Evolutionary conservation across 2,797 vertebrate species (phyloP).

Genomic region (Lagocephalus sceleratus): DNA sequence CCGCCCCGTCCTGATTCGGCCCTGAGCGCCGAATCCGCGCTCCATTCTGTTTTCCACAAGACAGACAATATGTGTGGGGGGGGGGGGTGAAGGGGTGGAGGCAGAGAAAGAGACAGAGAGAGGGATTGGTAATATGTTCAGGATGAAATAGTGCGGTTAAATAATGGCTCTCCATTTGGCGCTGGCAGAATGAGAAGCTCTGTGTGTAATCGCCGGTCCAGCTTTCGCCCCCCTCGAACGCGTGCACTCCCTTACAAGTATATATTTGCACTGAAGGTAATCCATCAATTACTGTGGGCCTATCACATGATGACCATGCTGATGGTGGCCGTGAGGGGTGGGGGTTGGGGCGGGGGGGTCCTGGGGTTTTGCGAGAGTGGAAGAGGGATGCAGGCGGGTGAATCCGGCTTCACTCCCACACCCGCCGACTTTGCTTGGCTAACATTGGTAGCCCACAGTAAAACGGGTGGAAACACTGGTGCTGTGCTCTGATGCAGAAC

Average conservation of each 20-base stretch:
- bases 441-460: constrained; percentile 16
- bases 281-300: constrained; percentile 83
- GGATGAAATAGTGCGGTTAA: constrained; percentile 83
- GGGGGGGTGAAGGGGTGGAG: constrained; percentile 47
- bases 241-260: constrained; percentile 74
- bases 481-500: constrained; percentile 30
- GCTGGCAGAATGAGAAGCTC: constrained; percentile 67
- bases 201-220: constrained; percentile 64
- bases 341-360: constrained; percentile 37
- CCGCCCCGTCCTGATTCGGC: constrained; percentile 58
- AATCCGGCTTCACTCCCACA: constrained; percentile 29
- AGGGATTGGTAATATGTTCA: constrained; percentile 76
- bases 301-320: constrained; percentile 79
- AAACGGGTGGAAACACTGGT: constrained; percentile 26
- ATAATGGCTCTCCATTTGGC: constrained; percentile 81
- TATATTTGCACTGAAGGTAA: constrained; percentile 81
- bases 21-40: constrained; percentile 58
- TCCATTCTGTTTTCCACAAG: constrained; percentile 73
- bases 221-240: constrained; percentile 71
- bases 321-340: constrained; percentile 65
- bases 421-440: constrained; percentile 15
- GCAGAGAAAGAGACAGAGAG: constrained; percentile 48
- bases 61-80: constrained; percentile 76
- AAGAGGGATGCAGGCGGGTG: constrained; percentile 32
- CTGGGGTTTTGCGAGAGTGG: constrained; percentile 21